Evolutionary conservation across 2,797 vertebrate genomes (phyloP).

Genomic region (Hapalemur alaotrensis): DNA sequence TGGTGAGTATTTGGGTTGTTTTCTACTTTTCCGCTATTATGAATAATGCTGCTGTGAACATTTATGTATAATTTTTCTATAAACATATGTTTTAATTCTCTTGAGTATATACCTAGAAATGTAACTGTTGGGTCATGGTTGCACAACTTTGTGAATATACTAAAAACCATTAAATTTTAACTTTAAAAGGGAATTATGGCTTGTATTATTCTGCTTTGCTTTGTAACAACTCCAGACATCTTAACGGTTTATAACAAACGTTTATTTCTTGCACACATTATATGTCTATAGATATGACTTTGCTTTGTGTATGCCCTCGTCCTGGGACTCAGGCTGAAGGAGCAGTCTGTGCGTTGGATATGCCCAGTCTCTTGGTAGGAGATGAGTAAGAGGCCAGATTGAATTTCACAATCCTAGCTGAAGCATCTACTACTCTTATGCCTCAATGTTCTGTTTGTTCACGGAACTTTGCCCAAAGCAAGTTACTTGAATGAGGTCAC

Average conservation of each 20-base stretch:
- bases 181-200: neutral
- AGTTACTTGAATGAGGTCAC: neutral
- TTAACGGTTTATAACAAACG: neutral
- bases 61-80: neutral
- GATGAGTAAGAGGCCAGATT: neutral
- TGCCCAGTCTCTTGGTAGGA: neutral
- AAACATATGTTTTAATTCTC: neutral
- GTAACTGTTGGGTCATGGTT: neutral
- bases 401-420: neutral
- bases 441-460: neutral
- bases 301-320: neutral
- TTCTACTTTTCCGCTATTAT: neutral
- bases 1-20: neutral
- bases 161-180: neutral
- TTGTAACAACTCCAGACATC: neutral
- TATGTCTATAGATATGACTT: no score
- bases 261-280: neutral
- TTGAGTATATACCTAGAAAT: neutral
- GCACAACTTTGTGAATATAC: neutral
- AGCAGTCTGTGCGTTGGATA: neutral
- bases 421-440: neutral
- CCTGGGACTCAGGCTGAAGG: neutral
- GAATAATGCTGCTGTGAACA: neutral
- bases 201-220: neutral
- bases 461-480: neutral